Base-by-base conservation (phyloP, 2,113 vertebrate genomes). In the Python bivittatus region DNA sequence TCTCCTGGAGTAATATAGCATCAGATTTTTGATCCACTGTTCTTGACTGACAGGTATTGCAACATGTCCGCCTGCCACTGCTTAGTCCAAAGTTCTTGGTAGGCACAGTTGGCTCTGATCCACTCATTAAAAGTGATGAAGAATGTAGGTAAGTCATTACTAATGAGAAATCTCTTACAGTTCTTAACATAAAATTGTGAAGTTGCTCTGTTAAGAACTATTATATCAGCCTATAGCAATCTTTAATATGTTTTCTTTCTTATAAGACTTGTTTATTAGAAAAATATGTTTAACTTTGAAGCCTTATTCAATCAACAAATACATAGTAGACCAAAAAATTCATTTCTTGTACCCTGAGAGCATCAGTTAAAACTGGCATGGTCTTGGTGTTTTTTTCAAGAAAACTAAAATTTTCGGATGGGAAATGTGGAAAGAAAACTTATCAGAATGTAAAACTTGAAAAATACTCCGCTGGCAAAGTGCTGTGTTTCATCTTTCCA, bases 41-140 rank as follows among this genome's bases (percentile, higher is more conserved):
- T 57, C 20, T 94, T 97, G 3, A 93, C 25, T 96, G 90, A 2
- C 48, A 99, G 99, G 99, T 99, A 53, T 97, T 99, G 87, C 99
- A 99, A 91, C 99, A 99, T 0, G 99, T 99, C 88, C 98, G 99
- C 25, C 96, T 99, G 84, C 99, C 99, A 0, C 96, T 99, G 91
- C 98, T 99, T 90, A 99, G 99, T 95, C 99, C 99, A 86, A 99
- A 99, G 97, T 99, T 99, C 93, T 97, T 99, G 92, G 99, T 99
- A 94, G 99, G 99, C 92, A 99, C 99, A 0, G 99, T 99, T 86
- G 99, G 99, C 60, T 99, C 99, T 72, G 99, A 99, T 94, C 99
- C 99, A 0, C 98, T 99, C n/a, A 99, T 99, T 95, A 99, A 99
- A 97, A 99, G 99, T 3, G 99, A 99, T 57, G 99, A 99, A 94